Evolutionary conservation across 2,888 invertebrate genomes (phyloP), one percentile per base, ranked within the genome.

Genomic region (Pandemis corylana): DNA sequence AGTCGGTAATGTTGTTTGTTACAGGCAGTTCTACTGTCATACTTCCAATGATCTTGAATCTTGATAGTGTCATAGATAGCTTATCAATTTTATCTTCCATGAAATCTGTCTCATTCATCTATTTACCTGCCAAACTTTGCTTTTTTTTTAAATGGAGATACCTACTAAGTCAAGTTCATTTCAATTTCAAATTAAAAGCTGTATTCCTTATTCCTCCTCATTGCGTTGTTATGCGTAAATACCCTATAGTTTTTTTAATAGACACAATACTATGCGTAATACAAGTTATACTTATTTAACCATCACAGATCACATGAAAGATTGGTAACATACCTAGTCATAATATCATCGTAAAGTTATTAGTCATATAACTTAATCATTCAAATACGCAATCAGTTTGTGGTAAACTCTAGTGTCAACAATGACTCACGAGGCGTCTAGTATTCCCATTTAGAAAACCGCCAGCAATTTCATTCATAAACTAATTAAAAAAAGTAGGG

Each of bases 341-440:
- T 53, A 15, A 62, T 62, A 62, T 41, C 41, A 46, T 36, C 28
- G 49, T 46, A 9, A 15, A 4, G 20, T 15, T 49, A 68, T 73
- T 73, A 73, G 64, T 73, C 73, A 69, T 64, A 64, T 9, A 65
- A 73, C 63, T 64, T 73, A 73, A 73, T 73, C 63, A 73, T 46
- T 63, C 53, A 13, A 63, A 64, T 20, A 53, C 64, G 68, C 53
- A 68, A 62, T 49, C 13, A 63, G 36, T 53, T 68, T 46, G 72
- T 63, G 63, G 56, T 64, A 68, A 73, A 53, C n/a, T 41, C 28
- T 13, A 70, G 42, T 68, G 68, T 63, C 74, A 74, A 66, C 65
- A 70, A 69, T 74, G 74, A 74, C 28, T 74, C 74, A 74, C 51
- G n/a, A 7, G 20, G 66, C 51, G 66, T 66, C 66, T n/a, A 65